Conservation (phyloP, 2,888 invertebrate species). For the Toxonevra muliebris region DNA sequence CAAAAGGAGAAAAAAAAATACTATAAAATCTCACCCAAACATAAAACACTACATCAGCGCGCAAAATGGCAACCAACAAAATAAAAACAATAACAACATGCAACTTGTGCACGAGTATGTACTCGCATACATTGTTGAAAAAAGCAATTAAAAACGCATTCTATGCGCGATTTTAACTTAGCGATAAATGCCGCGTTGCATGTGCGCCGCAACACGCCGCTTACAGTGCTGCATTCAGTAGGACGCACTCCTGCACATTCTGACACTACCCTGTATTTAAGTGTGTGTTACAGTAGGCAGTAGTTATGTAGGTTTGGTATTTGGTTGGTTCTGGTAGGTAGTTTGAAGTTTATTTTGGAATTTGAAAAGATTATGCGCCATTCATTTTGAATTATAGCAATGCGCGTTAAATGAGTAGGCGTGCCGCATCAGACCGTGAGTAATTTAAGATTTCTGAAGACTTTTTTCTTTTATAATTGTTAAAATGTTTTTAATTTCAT, state of each 20-base stretch:
- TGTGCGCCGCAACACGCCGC: too few relatives aligned
- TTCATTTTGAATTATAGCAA: conserved; percentile 35
- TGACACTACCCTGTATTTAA: background rate
- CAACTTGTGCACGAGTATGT: background rate
- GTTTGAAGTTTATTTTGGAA: too few relatives aligned
- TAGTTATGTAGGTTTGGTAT: too few relatives aligned
- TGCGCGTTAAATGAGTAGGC: conserved; percentile 44
- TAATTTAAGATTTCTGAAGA: conserved; percentile 38
- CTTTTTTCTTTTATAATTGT: background rate
- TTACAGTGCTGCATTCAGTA: too few relatives aligned
- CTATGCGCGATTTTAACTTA: conserved; percentile 2
- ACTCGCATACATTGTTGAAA: conserved; percentile 13
- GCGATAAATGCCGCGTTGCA: too few relatives aligned
- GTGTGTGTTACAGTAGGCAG: background rate
- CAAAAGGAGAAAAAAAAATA: background rate
- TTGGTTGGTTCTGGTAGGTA: too few relatives aligned
- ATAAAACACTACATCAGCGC: too few relatives aligned
- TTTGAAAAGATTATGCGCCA: too few relatives aligned
- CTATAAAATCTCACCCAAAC: background rate
- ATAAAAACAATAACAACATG: background rate
- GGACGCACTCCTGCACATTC: too few relatives aligned
- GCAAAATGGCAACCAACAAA: background rate
- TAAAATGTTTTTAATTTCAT: too few relatives aligned
- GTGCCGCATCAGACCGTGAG: conserved; percentile 42
- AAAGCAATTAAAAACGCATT: conserved; percentile 48